Evolutionary conservation across 2,113 vertebrate species (phyloP).

Genomic region (Eptesicus fuscus): DNA sequence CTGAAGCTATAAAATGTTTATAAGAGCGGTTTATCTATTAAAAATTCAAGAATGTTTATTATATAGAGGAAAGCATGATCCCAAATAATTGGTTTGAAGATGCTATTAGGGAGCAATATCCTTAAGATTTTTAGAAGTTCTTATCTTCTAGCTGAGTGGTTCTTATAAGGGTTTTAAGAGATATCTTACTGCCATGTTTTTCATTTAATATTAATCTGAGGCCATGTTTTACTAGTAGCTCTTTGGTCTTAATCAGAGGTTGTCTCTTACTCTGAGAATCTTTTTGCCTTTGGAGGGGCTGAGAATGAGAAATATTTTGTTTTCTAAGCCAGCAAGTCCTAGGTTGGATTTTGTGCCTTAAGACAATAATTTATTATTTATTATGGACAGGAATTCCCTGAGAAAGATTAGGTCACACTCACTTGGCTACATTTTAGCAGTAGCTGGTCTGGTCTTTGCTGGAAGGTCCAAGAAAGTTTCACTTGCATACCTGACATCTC

Average conservation of each 20-base stretch:
- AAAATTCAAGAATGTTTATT: neutral
- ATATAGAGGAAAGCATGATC: neutral
- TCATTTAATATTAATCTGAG: neutral
- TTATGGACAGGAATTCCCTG: neutral
- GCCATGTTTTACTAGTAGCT: neutral
- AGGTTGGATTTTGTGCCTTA: neutral
- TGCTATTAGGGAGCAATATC: neutral
- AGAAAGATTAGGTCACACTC: neutral
- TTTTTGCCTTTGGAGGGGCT: neutral
- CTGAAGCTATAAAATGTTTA: neutral
- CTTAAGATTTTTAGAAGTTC: neutral
- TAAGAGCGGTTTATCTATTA: neutral
- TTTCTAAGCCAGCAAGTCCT: neutral
- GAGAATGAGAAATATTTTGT: slow-evolving; percentile 23
- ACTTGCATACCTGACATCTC: neutral
- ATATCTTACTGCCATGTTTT: neutral
- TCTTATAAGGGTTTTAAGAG: neutral
- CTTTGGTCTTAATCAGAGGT: neutral
- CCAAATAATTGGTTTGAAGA: neutral
- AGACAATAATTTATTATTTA: neutral
- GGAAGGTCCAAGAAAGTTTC: neutral
- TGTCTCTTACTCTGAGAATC: neutral
- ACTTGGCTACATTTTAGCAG: neutral
- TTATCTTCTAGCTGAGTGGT: neutral
- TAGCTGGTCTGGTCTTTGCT: neutral